These are phyloP conservation scores for Serripes groenlandicus DNA, from an alignment of 2,888 invertebrate species.

Conservation along the genomic window DNA sequence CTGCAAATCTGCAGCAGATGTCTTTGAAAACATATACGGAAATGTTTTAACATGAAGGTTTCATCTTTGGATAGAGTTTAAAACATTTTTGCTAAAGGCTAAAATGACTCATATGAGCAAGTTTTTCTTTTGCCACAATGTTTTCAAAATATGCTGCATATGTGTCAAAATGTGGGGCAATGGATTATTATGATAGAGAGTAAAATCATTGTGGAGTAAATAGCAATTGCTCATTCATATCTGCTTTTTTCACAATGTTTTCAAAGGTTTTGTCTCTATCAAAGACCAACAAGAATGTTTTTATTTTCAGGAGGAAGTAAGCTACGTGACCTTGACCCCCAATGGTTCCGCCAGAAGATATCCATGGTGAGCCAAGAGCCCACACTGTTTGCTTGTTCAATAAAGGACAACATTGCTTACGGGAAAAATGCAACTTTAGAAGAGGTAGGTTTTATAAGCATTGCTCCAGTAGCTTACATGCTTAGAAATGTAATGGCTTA, in stretches of 20 bases:
- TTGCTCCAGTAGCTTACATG: not conserved
- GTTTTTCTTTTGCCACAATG: not conserved
- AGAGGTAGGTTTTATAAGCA: conserved; percentile 67
- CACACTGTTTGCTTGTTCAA: conserved; percentile 84
- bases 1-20: too few relatives aligned
- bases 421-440: conserved; percentile 77
- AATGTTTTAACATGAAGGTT: too few relatives aligned
- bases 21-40: too few relatives aligned
- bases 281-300: not conserved
- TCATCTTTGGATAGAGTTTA: not conserved
- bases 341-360: conserved; percentile 83
- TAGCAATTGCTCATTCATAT: too few relatives aligned
- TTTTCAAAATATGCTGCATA: too few relatives aligned
- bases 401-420: conserved; percentile 84
- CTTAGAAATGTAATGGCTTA: too few relatives aligned
- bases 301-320: conserved; percentile 76
- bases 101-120: not conserved
- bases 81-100: not conserved
- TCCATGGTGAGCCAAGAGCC: conserved; percentile 85
- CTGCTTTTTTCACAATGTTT: too few relatives aligned
- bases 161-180: too few relatives aligned
- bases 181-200: too few relatives aligned
- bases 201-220: too few relatives aligned
- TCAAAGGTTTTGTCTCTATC: not conserved
- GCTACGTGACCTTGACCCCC: conserved; percentile 78